Base-by-base conservation (phyloP, 1,140 invertebrate species). In the Hypothenemus hampei region DNA sequence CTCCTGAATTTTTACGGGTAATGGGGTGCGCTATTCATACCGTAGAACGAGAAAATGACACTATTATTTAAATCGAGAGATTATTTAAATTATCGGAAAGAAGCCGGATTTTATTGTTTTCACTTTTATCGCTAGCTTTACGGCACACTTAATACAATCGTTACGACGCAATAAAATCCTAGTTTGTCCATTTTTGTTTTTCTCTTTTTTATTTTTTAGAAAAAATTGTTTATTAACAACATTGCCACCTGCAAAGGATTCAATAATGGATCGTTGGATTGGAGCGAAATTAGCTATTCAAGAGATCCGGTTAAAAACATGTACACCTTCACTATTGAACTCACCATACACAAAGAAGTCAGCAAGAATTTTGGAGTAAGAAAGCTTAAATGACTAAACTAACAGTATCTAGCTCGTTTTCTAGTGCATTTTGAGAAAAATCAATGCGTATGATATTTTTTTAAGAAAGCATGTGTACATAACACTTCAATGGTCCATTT, bases 51-150 rank as follows among this genome's bases (percentile, higher is more conserved):
- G 47, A 49, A 47, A 49, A 49, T 49, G 36, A 36, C 36, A 18
- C 47, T 37, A 49, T 49, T 49, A 49, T 49, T 49, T 49, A 49
- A 49, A 49, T 49, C 21, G 35, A 15, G 11, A 39, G 47, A 49
- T 49, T 49, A 49, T 49, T 49, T 49, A 49, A 49, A 49, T 49
- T 39, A 39, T 49, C 21, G 33, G 21, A 22, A 39, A 35, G 19
- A 11, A 10, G 8, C 18, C 16, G 15, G 29, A 13, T 47, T 47
- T 47, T 35, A 47, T 47, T 35, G 31, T 47, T 35, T 47, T 47
- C 20, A 47, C 10, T 35, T 33, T 47, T 47, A 47, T 47, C 11
- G 18, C 40, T 16, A n/a, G n/a, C n/a, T n/a, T n/a, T n/a, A n/a
- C n/a, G n/a, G n/a, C n/a, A n/a, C n/a, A n/a, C n/a, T n/a, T n/a